Evolutionary conservation across 2,888 invertebrate species (phyloP), one percentile per base, ranked within the genome.

Genomic region (Apodemia mormo): DNA sequence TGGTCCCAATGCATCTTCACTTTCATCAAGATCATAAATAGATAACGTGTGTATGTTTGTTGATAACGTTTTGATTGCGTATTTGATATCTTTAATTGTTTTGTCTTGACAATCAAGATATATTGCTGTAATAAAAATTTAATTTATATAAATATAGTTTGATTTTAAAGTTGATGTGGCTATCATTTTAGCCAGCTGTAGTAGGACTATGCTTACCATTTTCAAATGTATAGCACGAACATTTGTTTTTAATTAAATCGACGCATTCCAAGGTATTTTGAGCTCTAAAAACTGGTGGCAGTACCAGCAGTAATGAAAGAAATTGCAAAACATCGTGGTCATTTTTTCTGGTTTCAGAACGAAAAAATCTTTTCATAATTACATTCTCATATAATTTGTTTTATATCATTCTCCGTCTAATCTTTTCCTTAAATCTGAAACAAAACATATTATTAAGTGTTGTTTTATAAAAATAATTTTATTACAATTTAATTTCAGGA

Each of bases 221-320:
- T 90, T 97, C 97, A 88, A 98, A 97, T 86, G 96, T 96, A 94
- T 97, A 97, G 92, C 98, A 98, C 45, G 97, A 97, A 90, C 98
- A 98, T 84, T 96, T 96, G 76, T 96, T 96, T 88, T 95, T 96
- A 80, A 95, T 95, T 82, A 95, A 94, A 84, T 95, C 95, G 73
- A 96, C 96, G 88, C 97, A 97, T 84, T 85, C 90, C 89, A 91
- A 76, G 88, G 89, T 88, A 92, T 89, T 89, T 85, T 93, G 84
- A 88, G 92, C 89, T 92, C 92, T 88, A 85, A 87, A 79, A 89
- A 92, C 75, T 83, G 87, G 80, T 82, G 89, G 88, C 81, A 91
- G 79, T 83, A 89, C 85, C 85, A 91, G 81, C 78, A 92, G 84
- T 85, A 92, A 85, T 81, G 83, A 85, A 84, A 89, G 83, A 87